Base-by-base conservation (phyloP, 2,888 invertebrate genomes). In the Diabrotica balteata region DNA sequence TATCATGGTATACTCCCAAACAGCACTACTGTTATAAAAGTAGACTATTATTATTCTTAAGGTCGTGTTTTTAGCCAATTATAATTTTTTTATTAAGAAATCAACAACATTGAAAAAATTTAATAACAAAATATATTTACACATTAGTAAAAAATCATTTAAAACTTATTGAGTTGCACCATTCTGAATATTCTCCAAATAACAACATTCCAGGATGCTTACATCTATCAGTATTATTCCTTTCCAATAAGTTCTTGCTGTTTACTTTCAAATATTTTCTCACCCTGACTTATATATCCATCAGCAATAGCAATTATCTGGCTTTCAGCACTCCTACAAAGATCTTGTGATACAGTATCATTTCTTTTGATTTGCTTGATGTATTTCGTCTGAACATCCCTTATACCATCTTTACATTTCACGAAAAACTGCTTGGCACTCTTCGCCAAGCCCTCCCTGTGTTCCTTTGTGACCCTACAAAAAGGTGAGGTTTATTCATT, bases 361-460 rank as follows among this genome's bases (percentile, higher is more conserved):
- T 91, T 89, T 73, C 88, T 91, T 79, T 93, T 94, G 0, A 92
- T 81, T 76, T 88, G 89, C 77, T 91, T 93, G 0, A 91, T 83
- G 67, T 88, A 88, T 72, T 90, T 90, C 78, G 90, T 92, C 80
- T 95, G 93, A 0, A 92, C 86, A 70, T 93, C 91, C 80, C 91
- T 90, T 61, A 96, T 87, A 8, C 87, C 83, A 81, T 93, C 92
- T 78, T 93, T 90, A 73, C 93, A 92, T 82, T 93, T 93, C 5
- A 93, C 88, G 79, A 90, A 95, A 60, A 95, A 79, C 0, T 87
- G 85, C 84, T 95, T 96, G 0, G 97, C 97, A 87, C 91, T 94
- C 84, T 95, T 96, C 0, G 94, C 91, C 67, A 98, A 86, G 68
- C 88, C 89, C 84, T 97, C 97, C 73, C 98, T 87, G 79, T 97